Base-by-base conservation (phyloP, 2,113 vertebrate genomes). In the Upupa epops region DNA sequence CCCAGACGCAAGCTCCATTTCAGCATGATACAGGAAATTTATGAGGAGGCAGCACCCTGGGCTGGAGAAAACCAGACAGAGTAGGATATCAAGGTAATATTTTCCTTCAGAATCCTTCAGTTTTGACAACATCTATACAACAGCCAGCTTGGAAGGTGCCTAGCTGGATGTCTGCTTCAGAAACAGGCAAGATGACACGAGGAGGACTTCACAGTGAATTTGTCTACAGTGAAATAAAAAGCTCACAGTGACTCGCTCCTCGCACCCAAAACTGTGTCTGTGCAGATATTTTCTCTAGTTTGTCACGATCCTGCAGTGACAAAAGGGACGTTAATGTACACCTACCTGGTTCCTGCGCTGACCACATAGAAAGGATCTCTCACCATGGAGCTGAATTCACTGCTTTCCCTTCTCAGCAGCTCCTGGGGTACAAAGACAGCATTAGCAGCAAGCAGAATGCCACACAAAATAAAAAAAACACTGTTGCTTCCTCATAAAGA, bases 341-440 rank as follows among this genome's bases (percentile, higher is more conserved):
- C 96, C 21, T 78, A 99, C 98, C 98, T 98, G 93, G 96, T 85
- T 63, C 87, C 97, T 70, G 96, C 58, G 28, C 89, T 93, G 88
- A 96, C 49, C 52, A 81, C 17, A 3, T 58, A 83, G 79, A 92
- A 93, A 3, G 95, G 85, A 77, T 97, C 97, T 94, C 97, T 97
- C 92, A 89, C 63, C 65, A 96, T 46, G 71, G 86, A 87, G 28
- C 86, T 87, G n/a, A 98, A 97, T 75, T 96, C 88, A 59, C 16
- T 61, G 54, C 91, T 86, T 22, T 98, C 97, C 63, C 84, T 96
- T 42, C 97, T 87, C 83, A 97, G 78, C 71, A 97, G 89, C 87
- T 98, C 98, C 99, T 99, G 95, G 55, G 97, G 97, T 5, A 94
- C 90, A 86, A 86, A 91, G 68, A 36, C 40, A 79, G 31, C 1